Base-by-base conservation (phyloP, 2,888 invertebrate genomes). In the Dicranocentrus wangi region DNA sequence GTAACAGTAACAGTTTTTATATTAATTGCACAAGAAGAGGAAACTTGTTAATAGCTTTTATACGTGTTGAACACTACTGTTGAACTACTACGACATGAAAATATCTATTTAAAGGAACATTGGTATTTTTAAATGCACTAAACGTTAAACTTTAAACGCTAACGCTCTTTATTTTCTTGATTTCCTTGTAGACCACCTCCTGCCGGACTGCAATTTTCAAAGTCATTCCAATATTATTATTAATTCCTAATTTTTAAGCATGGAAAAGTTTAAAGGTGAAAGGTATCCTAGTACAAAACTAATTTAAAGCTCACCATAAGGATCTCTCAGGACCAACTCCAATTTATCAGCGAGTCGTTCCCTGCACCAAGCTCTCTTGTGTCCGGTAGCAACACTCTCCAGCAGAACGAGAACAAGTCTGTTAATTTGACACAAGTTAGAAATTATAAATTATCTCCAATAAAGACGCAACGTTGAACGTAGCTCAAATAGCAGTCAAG, bases 351-450 rank as follows among this genome's bases (percentile, higher is more conserved):
- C 93, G 61, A 93, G 88, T 85, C 95, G 91, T 87, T 94, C 94
- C 77, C 95, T 91, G 60, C 93, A 90, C 77, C 88, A 88, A 79
- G 91, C 91, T 79, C 91, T 91, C 86, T 91, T 91, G 87, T 96
- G 95, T 0, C 95, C 95, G 87, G 92, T 93, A 1, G 94, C 93
- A 69, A 92, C 89, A 89, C 95, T 95, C 88, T 95, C 92, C 91
- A 94, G 90, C 85, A 93, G 87, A 8, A 96, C 95, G 92, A 96
- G 92, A 63, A 95, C 90, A 81, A 89, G 88, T 88, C 95, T 95
- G 43, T 53, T n/a, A n/a, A n/a, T n/a, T n/a, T n/a, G n/a, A n/a
- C n/a, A n/a, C n/a, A n/a, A n/a, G n/a, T n/a, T n/a, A n/a, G n/a
- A n/a, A n/a, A n/a, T n/a, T n/a, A n/a, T n/a, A n/a, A n/a, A n/a